A percentile compares a stretch with the other conserved stretches of the same genome.
phyloP scores from a whole-genome alignment of 2,797 vertebrate genomes.

The Pipistrellus kuhlii region DNA sequence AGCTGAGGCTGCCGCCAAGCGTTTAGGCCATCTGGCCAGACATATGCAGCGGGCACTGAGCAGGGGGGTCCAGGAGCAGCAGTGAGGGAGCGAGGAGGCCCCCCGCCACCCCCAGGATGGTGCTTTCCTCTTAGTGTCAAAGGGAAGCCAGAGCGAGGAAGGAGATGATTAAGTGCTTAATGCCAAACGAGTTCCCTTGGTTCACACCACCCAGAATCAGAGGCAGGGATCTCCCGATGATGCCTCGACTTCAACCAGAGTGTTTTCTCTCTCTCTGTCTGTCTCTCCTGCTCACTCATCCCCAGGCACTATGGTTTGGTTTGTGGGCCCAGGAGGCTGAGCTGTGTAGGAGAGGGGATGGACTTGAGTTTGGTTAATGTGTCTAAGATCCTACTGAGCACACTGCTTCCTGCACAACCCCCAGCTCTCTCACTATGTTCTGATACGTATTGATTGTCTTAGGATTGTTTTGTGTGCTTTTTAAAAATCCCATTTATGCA shows the following conservation, averaged over 20 bases:
- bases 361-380: constrained; percentile 29
- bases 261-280: background rate
- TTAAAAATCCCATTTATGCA: constrained; percentile 50
- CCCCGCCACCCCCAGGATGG: background rate
- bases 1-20: constrained; percentile 45
- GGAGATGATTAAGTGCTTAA: constrained; percentile 60
- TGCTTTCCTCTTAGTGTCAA: constrained; percentile 47
- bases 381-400: background rate
- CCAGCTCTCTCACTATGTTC: constrained; percentile 11
- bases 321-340: background rate
- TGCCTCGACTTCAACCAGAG: background rate
- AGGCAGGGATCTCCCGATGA: background rate
- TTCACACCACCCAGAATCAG: constrained; percentile 53
- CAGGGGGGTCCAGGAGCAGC: constrained; percentile 54
- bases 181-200: constrained; percentile 51
- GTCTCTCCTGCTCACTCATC: background rate
- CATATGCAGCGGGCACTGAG: constrained; percentile 59
- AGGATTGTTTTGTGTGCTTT: constrained; percentile 67
- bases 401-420: rapidly evolving
- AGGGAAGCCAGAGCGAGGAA: constrained; percentile 53
- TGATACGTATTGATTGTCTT: constrained; percentile 60
- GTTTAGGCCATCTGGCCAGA: constrained; percentile 72
- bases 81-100: background rate
- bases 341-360: background rate
- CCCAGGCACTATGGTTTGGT: background rate